Conservation (phyloP, 1,140 invertebrate genomes). For the Ceratina australensis region DNA sequence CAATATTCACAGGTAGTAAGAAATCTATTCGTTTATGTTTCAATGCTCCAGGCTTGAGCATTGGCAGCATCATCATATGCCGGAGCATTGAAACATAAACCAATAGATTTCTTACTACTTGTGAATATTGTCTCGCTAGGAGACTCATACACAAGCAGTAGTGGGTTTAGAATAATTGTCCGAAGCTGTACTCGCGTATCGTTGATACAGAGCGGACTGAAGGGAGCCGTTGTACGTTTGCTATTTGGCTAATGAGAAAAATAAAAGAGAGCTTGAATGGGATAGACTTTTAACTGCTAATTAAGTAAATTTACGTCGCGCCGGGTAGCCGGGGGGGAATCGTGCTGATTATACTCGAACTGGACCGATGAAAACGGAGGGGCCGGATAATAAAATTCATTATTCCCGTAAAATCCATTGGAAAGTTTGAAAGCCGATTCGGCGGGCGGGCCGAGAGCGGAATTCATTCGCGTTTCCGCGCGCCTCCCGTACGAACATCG, state of each 20-base stretch:
- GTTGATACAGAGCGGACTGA: no score
- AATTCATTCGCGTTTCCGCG: constrained; percentile 31
- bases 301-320: constrained; percentile 9
- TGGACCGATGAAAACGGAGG: background rate
- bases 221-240: no score
- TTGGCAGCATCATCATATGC: no score
- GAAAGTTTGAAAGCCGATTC: constrained; percentile 51
- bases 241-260: background rate
- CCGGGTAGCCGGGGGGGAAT: background rate
- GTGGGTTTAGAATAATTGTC: no score
- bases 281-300: constrained; percentile 5
- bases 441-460: background rate
- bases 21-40: no score
- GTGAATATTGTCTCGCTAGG: no score
- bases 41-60: no score
- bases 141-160: no score
- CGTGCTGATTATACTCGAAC: background rate
- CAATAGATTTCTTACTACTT: no score
- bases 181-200: background rate
- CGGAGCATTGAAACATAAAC: no score
- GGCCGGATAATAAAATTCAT: constrained; percentile 22
- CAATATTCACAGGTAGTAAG: no score
- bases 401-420: constrained; percentile 43
- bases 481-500: constrained; percentile 18
- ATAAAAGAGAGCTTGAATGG: background rate